These are phyloP conservation scores for Aegithalos caudatus DNA, from an alignment of 2,113 vertebrate genomes.

Conservation along the genomic window DNA sequence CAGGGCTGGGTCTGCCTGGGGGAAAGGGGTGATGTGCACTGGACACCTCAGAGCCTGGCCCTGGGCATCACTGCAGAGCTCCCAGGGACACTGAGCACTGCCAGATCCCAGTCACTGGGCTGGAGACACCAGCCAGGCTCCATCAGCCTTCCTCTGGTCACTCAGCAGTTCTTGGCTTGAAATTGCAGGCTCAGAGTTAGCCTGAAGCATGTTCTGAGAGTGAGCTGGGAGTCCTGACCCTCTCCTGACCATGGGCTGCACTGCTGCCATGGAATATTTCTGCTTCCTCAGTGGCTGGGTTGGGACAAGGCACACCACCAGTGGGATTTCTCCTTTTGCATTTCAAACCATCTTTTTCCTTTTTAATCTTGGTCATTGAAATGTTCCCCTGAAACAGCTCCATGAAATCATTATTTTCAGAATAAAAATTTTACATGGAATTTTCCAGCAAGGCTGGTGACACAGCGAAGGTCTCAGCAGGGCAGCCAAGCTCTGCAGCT, in stretches of 20 bases:
- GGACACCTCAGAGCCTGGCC: background rate
- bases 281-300: background rate
- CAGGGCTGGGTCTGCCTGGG: background rate
- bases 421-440: background rate
- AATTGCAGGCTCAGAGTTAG: background rate
- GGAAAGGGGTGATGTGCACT: background rate
- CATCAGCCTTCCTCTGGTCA: background rate
- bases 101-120: background rate
- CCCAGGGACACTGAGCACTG: background rate
- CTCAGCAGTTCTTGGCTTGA: background rate
- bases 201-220: background rate
- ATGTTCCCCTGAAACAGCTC: background rate
- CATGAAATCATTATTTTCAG: background rate
- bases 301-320: background rate
- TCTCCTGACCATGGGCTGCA: background rate
- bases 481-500: background rate
- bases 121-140: background rate
- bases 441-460: background rate
- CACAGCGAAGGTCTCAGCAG: background rate
- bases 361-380: background rate
- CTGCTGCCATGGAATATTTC: background rate
- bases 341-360: background rate
- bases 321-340: background rate
- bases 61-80: background rate
- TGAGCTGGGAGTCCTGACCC: background rate